phyloP scores from a whole-genome alignment of 2,888 invertebrate genomes.

The Euzophera pinguis region DNA sequence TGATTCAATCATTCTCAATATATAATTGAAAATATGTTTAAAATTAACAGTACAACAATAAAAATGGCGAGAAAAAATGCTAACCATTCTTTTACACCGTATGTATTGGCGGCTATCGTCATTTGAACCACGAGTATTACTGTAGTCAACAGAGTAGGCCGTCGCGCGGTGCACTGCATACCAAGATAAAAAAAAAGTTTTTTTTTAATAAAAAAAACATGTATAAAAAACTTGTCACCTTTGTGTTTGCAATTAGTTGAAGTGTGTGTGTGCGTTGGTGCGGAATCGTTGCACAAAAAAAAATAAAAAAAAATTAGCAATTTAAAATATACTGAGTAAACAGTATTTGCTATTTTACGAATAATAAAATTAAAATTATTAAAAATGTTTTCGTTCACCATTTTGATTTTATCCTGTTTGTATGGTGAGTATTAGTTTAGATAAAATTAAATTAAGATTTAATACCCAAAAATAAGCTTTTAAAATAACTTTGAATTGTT shows the following conservation, averaged over 20 bases:
- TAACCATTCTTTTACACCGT: conserved; percentile 22
- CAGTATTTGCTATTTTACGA: conserved; percentile 12
- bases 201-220: conserved; percentile 34
- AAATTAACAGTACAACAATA: no score
- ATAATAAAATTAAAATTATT: conserved; percentile 13
- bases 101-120: conserved; percentile 37
- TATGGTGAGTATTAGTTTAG: conserved; percentile 40
- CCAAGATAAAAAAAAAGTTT: conserved; percentile 29
- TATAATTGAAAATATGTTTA: no score
- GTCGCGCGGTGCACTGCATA: conserved; percentile 20
- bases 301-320: conserved; percentile 19
- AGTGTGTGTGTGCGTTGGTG: conserved; percentile 34
- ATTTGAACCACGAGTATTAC: conserved; percentile 28
- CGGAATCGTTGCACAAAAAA: conserved; percentile 23
- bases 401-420: conserved; percentile 38
- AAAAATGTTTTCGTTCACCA: conserved; percentile 36
- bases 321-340: conserved; percentile 15
- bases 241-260: conserved; percentile 36
- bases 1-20: no score
- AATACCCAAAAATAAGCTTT: no score
- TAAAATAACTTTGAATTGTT: no score
- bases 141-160: conserved; percentile 27
- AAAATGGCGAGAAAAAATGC: neutral
- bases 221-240: conserved; percentile 48
- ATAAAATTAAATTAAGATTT: no score